Percentiles rank a stretch among this genome's conserved stretches.
Evolutionary conservation across 1,140 invertebrate species (phyloP).

Genomic region (Drosophila auraria): DNA sequence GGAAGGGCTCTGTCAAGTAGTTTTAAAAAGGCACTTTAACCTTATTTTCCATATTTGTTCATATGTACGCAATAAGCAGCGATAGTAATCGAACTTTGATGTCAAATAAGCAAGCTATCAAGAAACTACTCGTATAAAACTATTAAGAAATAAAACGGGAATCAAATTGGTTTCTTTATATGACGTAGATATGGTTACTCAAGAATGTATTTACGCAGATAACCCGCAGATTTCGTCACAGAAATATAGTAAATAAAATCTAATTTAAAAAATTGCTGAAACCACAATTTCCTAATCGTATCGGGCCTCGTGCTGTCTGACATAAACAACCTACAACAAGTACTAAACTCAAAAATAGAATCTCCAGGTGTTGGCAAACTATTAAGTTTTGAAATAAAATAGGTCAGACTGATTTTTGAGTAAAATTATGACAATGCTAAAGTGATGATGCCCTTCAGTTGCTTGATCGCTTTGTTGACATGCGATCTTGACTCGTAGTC

Average conservation of each 20-base stretch:
- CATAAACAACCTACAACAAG: constrained; percentile 35
- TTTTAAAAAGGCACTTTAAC: constrained; percentile 10
- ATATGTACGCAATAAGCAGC: constrained; percentile 21
- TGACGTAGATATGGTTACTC: constrained; percentile 15
- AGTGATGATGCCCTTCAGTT: constrained; percentile 7
- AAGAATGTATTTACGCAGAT: constrained; percentile 24
- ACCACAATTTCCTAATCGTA: constrained; percentile 49
- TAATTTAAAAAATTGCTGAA: constrained; percentile 35
- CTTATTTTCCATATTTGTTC: constrained; percentile 15
- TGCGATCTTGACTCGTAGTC: constrained; percentile 35
- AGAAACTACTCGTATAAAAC: constrained; percentile 27
- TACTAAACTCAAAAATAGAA: constrained; percentile 4
- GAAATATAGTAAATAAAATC: constrained; percentile 1
- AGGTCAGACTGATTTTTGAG: background rate
- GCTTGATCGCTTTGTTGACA: constrained; percentile 12
- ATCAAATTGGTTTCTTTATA: constrained; percentile 6
- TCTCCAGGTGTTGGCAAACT: background rate
- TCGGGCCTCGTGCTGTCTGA: constrained; percentile 9
- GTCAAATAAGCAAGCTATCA: constrained; percentile 30
- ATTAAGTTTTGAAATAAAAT: constrained; percentile 9
- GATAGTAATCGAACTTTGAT: constrained; percentile 41
- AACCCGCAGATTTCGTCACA: constrained; percentile 54
- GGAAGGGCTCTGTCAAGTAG: background rate
- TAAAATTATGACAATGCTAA: background rate
- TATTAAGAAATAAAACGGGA: constrained; percentile 8